phyloP scores from a whole-genome alignment of 2,797 vertebrate genomes.

The Schizopygopsis malacanthus region DNA sequence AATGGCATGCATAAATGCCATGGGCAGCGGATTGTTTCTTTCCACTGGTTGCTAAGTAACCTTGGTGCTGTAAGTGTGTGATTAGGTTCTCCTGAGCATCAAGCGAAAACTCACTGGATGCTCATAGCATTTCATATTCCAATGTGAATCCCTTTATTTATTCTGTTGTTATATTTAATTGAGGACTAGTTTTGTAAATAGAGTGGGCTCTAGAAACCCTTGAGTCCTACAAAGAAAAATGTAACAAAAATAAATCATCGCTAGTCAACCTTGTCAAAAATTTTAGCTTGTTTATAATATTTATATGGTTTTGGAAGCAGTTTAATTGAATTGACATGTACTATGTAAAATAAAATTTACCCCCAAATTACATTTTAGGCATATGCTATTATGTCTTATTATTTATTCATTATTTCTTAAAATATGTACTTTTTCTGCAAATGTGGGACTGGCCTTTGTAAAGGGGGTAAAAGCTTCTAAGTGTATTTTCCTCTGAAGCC shows the following conservation, averaged over 20 bases:
- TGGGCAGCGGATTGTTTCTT: constrained; percentile 64
- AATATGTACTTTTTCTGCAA: too few relatives aligned
- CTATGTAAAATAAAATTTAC: neutral
- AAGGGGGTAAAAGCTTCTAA: neutral
- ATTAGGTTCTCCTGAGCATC: constrained; percentile 66
- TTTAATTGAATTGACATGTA: neutral
- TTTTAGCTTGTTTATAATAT: neutral
- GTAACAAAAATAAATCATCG: neutral
- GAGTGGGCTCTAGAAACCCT: constrained; percentile 1
- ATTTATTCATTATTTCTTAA: too few relatives aligned
- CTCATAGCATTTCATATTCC: constrained; percentile 60
- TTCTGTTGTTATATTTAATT: constrained; percentile 57
- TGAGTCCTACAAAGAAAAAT: neutral
- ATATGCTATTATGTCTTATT: too few relatives aligned
- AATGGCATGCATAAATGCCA: constrained; percentile 67
- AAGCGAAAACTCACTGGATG: constrained; percentile 60
- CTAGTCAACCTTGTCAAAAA: neutral
- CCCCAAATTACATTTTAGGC: neutral
- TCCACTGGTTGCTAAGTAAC: constrained; percentile 69
- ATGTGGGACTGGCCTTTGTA: too few relatives aligned
- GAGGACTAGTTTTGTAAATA: constrained; percentile 40
- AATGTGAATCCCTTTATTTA: constrained; percentile 45
- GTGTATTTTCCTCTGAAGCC: neutral
- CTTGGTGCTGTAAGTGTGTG: constrained; percentile 66
- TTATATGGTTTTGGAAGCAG: constrained; percentile 9